phyloP scores from a whole-genome alignment of 2,797 vertebrate species.

The Rhincodon typus region DNA sequence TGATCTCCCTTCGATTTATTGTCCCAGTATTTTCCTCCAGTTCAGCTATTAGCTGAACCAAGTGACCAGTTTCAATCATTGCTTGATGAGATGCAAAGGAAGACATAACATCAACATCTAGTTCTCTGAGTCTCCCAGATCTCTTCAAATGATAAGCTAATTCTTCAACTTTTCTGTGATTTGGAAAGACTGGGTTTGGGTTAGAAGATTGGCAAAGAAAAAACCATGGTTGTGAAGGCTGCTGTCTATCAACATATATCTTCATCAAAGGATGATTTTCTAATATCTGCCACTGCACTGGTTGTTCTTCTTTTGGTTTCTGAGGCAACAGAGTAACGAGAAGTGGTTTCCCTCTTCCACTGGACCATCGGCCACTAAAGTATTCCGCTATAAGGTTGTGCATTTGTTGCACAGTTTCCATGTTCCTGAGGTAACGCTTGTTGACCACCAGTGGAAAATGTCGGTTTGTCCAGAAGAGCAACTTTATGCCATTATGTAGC shows the following conservation, averaged over 20 bases:
- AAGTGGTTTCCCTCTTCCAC: conserved; percentile 49
- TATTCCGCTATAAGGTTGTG: conserved; percentile 59
- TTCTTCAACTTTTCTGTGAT: conserved; percentile 58
- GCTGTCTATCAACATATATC: conserved; percentile 48
- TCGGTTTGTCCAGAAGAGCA: conserved; percentile 62
- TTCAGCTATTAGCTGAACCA: conserved; percentile 53
- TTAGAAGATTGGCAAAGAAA: conserved; percentile 43
- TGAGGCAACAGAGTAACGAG: conserved; percentile 33
- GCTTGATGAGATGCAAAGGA: conserved; percentile 57
- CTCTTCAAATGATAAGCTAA: conserved; percentile 60
- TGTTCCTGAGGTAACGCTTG: conserved; percentile 53
- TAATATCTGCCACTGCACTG: not conserved
- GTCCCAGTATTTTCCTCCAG: conserved; percentile 47
- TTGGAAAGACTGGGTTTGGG: conserved; percentile 41
- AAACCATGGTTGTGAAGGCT: conserved; percentile 54
- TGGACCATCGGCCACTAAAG: conserved; percentile 54
- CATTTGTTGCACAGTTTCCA: conserved; percentile 44
- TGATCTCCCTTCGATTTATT: conserved; percentile 50
- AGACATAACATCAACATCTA: conserved; percentile 50
- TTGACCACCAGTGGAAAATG: conserved; percentile 59
- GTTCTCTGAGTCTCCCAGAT: conserved; percentile 52
- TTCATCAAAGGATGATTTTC: conserved; percentile 25
- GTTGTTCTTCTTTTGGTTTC: conserved; percentile 18
- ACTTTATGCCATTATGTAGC: conserved; percentile 46
- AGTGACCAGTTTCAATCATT: conserved; percentile 54